Base-by-base conservation (phyloP, 2,888 invertebrate genomes). In the Amblyteles armatorius region DNA sequence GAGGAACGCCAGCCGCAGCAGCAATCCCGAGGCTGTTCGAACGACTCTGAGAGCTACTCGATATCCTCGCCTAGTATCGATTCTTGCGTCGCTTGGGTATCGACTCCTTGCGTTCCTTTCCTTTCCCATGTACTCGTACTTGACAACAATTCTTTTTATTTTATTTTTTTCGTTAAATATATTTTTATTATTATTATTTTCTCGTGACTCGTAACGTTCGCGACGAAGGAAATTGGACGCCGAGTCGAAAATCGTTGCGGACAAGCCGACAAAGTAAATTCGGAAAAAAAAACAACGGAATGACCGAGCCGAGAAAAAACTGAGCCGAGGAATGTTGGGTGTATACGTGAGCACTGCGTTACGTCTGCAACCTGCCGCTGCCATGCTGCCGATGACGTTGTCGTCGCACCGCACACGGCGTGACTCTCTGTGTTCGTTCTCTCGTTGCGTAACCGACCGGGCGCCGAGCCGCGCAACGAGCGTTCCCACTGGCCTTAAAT, bases 31-130 rank as follows among this genome's bases (percentile, higher is more conserved):
- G 82, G 52, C 72, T 81, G 73, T 44, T 68, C 52, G 73, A 72
- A 50, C 72, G 48, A 67, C 60, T 71, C 73, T 13, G 50, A 68
- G 22, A 57, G 84, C 76, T 57, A 85, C 67, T 76, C 84, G 84
- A 85, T 85, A 85, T 85, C 71, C 79, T 79, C 82, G 69, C 71
- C 82, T 50, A 79, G 84, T 85, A 85, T 85, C 84, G 84, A 79
- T 85, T 85, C 79, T 76, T 57, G 74, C 74, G 82, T 82, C 84
- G 74, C 79, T 84, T 74, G 79, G 48, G 63, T 76, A 65, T 82
- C 84, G 55, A 68, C 69, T 79, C n/a, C 40, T 67, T 52, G 26
- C 29, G 19, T 76, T 69, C 57, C 79, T 78, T 76, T 68, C 77
- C 74, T 81, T 85, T 82, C 82, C 60, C 84, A 82, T 84, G 40